Evolutionary conservation across 2,797 vertebrate genomes (phyloP), one percentile per base, ranked within the genome.

Genomic region (Gadopsis bispinosus): DNA sequence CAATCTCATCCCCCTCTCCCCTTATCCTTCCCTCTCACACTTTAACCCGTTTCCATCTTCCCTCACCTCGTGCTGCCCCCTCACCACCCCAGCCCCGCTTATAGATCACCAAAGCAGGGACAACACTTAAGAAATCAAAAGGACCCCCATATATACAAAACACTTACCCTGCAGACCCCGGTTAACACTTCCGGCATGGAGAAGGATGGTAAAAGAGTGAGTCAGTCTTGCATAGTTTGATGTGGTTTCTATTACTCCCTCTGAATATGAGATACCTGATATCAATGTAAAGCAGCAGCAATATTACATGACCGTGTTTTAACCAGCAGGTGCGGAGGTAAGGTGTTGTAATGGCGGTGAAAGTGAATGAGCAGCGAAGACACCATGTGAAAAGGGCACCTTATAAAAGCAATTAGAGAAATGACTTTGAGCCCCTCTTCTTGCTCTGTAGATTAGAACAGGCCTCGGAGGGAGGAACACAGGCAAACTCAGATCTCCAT

Each of bases 351-450:
- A 81, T 63, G 85, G 83, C 47, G 72, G 91, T 90, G 92, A 91
- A 93, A 93, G 92, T 91, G 91, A 93, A 88, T 65, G 91, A 92
- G 89, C 91, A 87, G 80, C 66, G 83, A 88, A 89, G 90, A 91
- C 86, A 84, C 83, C 75, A 67, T 91, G 91, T 94, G 93, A 94
- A 93, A 94, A 94, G 92, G 92, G 93, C 93, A 93, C 93, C 94
- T 95, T 94, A 94, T 94, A 92, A 94, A 94, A 93, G 93, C 89
- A 94, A 94, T 92, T 92, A 94, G 92, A 90, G 86, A 91, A 93
- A 94, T 94, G 92, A 95, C 93, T 94, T 94, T 94, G 91, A 93
- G 90, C 75, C 80, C 85, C 81, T 92, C 92, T 93, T 93, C 89
- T 75, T 92, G 92, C 90, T 90, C 92, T 33, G 85, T 87, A 93